Conservation (phyloP, 2,888 invertebrate genomes). For the Lysandra coridon region DNA sequence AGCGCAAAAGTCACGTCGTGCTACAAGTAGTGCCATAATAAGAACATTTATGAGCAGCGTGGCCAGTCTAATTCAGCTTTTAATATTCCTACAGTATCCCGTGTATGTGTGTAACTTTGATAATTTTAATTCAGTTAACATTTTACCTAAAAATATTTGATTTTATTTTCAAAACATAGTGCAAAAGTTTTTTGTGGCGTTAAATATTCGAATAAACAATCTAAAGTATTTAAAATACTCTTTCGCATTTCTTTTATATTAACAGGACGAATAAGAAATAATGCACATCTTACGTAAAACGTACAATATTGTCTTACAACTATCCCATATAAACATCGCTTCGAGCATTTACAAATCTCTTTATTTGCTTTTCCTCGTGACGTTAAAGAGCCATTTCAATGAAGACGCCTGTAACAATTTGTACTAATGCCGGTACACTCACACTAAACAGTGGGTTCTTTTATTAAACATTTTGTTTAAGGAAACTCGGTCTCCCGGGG, state of each 20-base stretch:
- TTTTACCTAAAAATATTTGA: not conserved
- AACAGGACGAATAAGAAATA: not conserved
- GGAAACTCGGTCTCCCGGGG: constrained; percentile 61
- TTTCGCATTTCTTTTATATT: not conserved
- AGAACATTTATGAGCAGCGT: constrained; percentile 65
- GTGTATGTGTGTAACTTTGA: constrained; percentile 59
- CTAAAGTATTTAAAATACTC: not conserved
- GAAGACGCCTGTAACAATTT: constrained; percentile 57
- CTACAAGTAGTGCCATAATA: constrained; percentile 57
- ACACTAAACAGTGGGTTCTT: constrained; percentile 60
- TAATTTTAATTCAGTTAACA: constrained; percentile 47
- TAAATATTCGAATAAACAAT: not conserved
- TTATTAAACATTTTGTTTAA: constrained; percentile 76
- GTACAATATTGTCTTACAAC: constrained; percentile 11
- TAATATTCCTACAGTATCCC: constrained; percentile 70
- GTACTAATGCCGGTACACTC: constrained; percentile 55
- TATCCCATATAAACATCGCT: constrained; percentile 12
- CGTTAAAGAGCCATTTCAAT: constrained; percentile 47
- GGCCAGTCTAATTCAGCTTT: constrained; percentile 67
- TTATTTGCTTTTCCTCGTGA: constrained; percentile 32
- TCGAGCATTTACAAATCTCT: constrained; percentile 35
- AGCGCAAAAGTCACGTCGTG: constrained; percentile 50
- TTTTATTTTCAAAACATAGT: not conserved
- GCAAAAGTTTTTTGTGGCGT: not conserved
- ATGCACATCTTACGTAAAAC: not conserved